phyloP scores from a whole-genome alignment of 2,113 vertebrate genomes.

The Hystrix brachyura region DNA sequence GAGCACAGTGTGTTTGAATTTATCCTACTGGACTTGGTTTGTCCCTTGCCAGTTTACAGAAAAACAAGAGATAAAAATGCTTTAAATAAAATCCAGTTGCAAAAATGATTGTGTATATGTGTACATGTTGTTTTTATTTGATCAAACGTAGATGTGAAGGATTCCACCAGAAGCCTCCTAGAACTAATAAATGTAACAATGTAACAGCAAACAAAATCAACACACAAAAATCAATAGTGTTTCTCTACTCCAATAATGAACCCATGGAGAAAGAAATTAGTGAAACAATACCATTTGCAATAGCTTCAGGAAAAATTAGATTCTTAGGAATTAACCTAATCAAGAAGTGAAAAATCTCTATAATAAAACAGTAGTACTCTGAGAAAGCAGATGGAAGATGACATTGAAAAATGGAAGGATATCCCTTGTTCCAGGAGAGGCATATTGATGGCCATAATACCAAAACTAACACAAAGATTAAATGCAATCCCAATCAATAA shows the following conservation, averaged over 20 bases:
- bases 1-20: background rate
- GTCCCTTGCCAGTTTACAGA: background rate
- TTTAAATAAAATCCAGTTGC: background rate
- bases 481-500: background rate
- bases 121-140: background rate
- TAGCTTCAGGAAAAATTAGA: background rate
- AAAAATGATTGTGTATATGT: background rate
- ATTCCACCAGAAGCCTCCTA: background rate
- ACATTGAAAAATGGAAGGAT: background rate
- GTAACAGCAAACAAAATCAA: background rate
- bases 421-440: background rate
- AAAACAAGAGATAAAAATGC: slow-evolving; percentile 2
- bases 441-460: background rate
- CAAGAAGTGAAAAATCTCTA: background rate
- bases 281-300: background rate
- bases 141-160: background rate
- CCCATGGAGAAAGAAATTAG: background rate
- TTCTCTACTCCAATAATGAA: background rate
- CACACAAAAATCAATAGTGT: background rate
- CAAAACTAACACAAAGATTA: background rate
- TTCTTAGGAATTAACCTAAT: background rate
- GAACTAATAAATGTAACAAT: background rate
- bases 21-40: background rate
- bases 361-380: background rate
- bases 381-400: background rate